phyloP scores from a whole-genome alignment of 2,888 invertebrate genomes.

The Nephrotoma guestfalica region DNA sequence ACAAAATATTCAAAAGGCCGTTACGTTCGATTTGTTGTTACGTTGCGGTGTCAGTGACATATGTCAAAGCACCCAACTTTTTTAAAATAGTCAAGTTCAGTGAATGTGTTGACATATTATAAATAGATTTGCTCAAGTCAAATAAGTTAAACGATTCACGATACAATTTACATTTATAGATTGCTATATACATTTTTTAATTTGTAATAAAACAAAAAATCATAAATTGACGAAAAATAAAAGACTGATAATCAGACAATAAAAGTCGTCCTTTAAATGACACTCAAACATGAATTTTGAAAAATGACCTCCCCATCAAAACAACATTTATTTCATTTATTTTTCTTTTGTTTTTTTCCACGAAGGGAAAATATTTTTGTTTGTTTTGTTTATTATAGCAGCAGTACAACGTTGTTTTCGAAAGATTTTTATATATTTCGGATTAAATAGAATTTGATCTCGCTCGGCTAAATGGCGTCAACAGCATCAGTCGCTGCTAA shows the following conservation, averaged over 20 bases:
- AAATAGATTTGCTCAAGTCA: too few species aligned
- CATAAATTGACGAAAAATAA: background rate
- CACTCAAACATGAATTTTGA: background rate
- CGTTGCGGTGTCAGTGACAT: too few species aligned
- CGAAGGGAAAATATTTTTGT: background rate
- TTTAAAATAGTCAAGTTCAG: too few species aligned
- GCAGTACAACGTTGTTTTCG: background rate
- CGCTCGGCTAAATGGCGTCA: background rate
- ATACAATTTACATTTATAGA: too few species aligned
- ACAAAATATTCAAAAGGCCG: too few species aligned
- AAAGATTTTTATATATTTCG: background rate
- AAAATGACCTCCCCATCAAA: background rate
- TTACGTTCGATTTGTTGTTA: too few species aligned
- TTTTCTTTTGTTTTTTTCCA: background rate
- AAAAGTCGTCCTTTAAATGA: background rate
- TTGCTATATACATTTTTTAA: background rate
- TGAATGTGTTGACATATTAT: too few species aligned
- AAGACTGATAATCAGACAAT: background rate
- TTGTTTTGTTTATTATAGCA: background rate
- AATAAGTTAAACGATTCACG: too few species aligned
- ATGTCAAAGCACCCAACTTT: too few species aligned
- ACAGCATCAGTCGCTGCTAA: background rate
- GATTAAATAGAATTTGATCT: background rate
- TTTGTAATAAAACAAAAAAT: background rate
- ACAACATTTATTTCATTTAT: background rate